A percentile compares a stretch with the other conserved stretches of the same genome.
Evolutionary conservation across 2,888 invertebrate species (phyloP).

Genomic region (Drosophila bunnanda): DNA sequence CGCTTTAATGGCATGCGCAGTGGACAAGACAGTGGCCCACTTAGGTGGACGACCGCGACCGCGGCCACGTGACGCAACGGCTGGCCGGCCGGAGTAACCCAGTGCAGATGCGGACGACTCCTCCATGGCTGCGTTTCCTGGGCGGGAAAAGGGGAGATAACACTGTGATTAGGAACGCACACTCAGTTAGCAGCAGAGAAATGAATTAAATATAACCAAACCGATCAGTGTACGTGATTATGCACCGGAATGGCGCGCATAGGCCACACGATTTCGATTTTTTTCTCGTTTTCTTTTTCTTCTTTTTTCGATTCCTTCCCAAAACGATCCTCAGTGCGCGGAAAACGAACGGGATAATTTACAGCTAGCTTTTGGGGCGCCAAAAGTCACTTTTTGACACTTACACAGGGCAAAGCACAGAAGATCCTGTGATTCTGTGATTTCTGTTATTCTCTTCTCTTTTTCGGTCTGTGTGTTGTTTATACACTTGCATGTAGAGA

Average conservation of each 20-base stretch:
- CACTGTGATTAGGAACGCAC: not conserved
- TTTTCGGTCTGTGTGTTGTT: not conserved
- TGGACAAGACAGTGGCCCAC: not conserved
- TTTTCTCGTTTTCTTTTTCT: not conserved
- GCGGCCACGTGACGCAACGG: conserved; percentile 41
- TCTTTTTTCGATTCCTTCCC: not conserved
- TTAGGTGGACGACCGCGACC: conserved; percentile 39
- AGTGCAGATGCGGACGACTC: conserved; percentile 4
- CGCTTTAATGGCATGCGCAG: not conserved
- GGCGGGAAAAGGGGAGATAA: not conserved
- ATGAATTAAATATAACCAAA: not conserved
- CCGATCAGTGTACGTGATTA: not conserved
- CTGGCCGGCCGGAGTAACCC: not conserved
- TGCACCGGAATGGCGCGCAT: not conserved
- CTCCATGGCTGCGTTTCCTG: conserved; percentile 24
- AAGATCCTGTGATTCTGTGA: conserved; percentile 4
- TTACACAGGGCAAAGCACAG: conserved; percentile 6
- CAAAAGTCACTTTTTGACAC: not conserved
- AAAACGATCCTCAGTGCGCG: not conserved
- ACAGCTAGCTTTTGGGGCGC: conserved; percentile 1
- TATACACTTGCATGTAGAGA: conserved; percentile 15
- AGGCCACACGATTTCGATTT: not conserved
- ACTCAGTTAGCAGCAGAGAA: not conserved
- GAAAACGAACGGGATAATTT: not conserved
- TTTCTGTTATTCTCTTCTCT: too few relatives aligned